Conservation (phyloP, 2,888 invertebrate genomes). For the Actias luna region DNA sequence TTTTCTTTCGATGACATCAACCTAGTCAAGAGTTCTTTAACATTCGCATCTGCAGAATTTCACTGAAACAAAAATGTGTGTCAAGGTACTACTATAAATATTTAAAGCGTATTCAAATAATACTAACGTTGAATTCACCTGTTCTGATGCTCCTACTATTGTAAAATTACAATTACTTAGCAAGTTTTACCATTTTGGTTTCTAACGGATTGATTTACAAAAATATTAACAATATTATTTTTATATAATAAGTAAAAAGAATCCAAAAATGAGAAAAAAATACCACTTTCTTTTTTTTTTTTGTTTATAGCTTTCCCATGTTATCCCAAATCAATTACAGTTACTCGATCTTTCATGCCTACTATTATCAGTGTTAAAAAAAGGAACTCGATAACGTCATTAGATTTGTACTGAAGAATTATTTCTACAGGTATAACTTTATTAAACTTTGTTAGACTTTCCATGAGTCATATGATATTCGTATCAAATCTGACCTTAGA, state of each 20-base stretch:
- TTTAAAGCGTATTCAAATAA: constrained; percentile 20
- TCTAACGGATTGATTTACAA: too few relatives aligned
- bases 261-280: background rate
- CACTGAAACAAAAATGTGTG: constrained; percentile 46
- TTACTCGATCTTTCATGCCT: background rate
- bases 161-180: background rate
- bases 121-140: constrained; percentile 19
- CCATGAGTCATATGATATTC: constrained; percentile 3
- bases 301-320: too few relatives aligned
- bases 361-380: background rate
- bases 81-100: constrained; percentile 49
- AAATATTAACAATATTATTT: background rate
- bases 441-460: background rate
- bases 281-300: background rate
- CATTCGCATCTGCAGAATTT: constrained; percentile 38
- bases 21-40: constrained; percentile 4
- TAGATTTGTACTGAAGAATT: background rate
- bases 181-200: too few relatives aligned
- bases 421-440: background rate
- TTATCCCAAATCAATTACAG: background rate
- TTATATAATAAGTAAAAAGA: background rate
- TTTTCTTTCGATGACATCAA: constrained; percentile 11
- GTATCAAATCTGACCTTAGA: constrained; percentile 26
- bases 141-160: constrained; percentile 5
- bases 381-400: background rate